Percentiles rank a stretch among this genome's conserved stretches.
Evolutionary conservation across 2,888 invertebrate species (phyloP).

Genomic region (Cyclophora albipunctata): DNA sequence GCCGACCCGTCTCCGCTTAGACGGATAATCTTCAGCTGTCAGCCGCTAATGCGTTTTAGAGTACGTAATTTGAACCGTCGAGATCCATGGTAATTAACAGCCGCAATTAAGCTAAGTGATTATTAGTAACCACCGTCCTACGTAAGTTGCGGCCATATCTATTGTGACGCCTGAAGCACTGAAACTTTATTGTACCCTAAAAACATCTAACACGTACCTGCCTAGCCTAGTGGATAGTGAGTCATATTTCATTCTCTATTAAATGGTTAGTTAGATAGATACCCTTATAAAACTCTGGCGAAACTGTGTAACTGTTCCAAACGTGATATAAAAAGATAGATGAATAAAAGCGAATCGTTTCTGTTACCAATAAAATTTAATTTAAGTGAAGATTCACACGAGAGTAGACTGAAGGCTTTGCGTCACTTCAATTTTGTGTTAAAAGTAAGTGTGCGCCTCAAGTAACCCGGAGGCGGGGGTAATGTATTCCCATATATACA

Average conservation of each 20-base stretch:
- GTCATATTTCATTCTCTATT: not conserved
- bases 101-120: constrained; percentile 74
- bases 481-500: constrained; percentile 75
- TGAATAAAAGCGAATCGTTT: constrained; percentile 36
- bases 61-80: constrained; percentile 75
- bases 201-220: not conserved
- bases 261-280: not conserved
- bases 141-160: constrained; percentile 31
- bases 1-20: constrained; percentile 58
- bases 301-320: not conserved
- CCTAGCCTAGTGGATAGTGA: not conserved
- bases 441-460: constrained; percentile 70
- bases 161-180: no score
- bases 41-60: constrained; percentile 75
- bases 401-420: constrained; percentile 67
- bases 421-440: constrained; percentile 74
- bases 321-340: not conserved
- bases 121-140: constrained; percentile 58
- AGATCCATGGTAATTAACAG: constrained; percentile 73
- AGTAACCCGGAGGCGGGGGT: constrained; percentile 69
- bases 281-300: not conserved
- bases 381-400: constrained; percentile 66
- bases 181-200: not conserved
- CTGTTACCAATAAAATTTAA: constrained; percentile 64
- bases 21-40: constrained; percentile 75